Percentiles rank a stretch among this genome's conserved stretches.
Conservation (phyloP, 2,797 vertebrate species). For the Myotis vivesi region DNA sequence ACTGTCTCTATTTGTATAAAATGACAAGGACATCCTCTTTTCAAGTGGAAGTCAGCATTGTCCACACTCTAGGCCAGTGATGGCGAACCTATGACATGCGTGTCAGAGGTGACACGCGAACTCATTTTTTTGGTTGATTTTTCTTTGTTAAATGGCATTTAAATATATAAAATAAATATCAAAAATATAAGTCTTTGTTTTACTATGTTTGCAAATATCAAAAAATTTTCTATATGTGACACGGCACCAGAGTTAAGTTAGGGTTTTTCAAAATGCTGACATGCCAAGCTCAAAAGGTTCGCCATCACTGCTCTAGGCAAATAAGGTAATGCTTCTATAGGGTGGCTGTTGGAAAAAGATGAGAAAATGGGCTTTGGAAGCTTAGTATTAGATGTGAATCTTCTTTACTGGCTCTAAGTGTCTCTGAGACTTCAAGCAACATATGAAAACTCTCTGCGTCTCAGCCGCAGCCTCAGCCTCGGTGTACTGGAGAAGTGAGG, state of each 20-base stretch:
- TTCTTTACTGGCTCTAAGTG: neutral
- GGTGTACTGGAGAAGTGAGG: neutral
- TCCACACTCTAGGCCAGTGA: neutral
- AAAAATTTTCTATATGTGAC: no score
- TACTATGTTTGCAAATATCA: no score
- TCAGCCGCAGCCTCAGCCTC: neutral
- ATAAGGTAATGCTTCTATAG: rapidly evolving
- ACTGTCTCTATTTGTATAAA: neutral
- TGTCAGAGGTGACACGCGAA: no score
- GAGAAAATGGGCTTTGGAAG: neutral
- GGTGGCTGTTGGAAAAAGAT: neutral
- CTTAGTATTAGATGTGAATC: neutral
- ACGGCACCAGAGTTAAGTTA: no score
- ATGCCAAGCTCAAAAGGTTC: no score
- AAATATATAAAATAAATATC: no score
- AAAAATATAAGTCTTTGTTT: no score
- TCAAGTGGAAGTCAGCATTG: neutral
- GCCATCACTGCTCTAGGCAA: neutral
- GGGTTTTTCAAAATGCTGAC: no score
- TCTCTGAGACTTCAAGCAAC: neutral
- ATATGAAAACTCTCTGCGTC: neutral
- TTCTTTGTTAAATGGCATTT: no score
- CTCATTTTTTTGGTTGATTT: no score
- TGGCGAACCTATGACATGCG: no score
- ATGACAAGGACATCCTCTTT: neutral